Percentiles rank a stretch among this genome's conserved stretches.
These are phyloP conservation scores for Melanogrammus aeglefinus DNA, from an alignment of 2,797 vertebrate species.

Conservation along the genomic window DNA sequence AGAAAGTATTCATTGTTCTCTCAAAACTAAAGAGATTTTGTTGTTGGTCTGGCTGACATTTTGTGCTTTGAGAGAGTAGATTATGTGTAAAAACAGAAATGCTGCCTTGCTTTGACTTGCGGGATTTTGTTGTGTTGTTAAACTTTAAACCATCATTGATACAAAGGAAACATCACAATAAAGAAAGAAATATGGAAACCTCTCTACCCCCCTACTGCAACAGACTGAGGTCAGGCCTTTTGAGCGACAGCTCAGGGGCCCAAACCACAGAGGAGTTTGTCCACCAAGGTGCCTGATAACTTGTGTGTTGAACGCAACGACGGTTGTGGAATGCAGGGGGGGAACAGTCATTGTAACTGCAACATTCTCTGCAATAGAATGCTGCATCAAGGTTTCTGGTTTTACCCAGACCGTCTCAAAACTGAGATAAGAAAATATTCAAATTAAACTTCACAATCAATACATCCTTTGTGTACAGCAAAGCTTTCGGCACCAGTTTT, in stretches of 20 bases:
- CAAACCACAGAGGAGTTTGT: neutral
- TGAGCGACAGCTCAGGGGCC: neutral
- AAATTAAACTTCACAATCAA: neutral
- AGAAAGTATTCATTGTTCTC: neutral
- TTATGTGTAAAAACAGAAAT: too few species aligned
- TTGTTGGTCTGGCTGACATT: neutral
- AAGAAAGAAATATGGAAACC: neutral
- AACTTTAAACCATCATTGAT: too few species aligned
- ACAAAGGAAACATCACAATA: neutral
- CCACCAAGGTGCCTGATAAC: neutral
- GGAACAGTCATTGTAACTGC: neutral
- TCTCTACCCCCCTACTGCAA: neutral
- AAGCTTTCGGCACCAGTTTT: slow-evolving; percentile 19
- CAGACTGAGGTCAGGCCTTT: slow-evolving; percentile 5
- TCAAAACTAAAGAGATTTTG: neutral
- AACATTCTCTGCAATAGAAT: neutral
- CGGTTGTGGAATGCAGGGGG: neutral
- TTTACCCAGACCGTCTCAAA: slow-evolving; percentile 19
- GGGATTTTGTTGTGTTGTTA: neutral
- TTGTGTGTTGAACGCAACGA: neutral
- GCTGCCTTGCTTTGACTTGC: neutral
- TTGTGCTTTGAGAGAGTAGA: too few species aligned
- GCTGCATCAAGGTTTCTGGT: neutral
- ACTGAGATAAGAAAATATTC: slow-evolving; percentile 1
- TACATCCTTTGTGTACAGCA: slow-evolving; percentile 39